Evolutionary conservation across 2,888 invertebrate genomes (phyloP).

Genomic region (Sycophila texana): DNA sequence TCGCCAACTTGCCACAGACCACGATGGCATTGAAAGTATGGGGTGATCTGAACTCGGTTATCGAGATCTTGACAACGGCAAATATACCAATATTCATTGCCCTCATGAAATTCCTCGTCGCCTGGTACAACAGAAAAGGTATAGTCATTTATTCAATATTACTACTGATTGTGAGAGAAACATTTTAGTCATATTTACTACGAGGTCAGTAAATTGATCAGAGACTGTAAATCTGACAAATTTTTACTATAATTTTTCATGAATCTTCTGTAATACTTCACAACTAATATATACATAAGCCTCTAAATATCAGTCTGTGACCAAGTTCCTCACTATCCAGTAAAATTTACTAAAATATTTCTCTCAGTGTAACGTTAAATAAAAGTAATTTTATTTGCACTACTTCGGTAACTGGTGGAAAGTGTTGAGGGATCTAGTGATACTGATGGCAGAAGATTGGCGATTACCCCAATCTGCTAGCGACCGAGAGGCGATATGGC

Average conservation of each 20-base stretch:
- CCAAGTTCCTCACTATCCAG: too few relatives aligned
- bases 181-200: too few relatives aligned
- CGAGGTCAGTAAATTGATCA: too few relatives aligned
- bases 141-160: neutral
- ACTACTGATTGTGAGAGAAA: too few relatives aligned
- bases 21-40: constrained; percentile 26
- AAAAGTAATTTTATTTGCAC: too few relatives aligned
- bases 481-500: constrained; percentile 35
- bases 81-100: constrained; percentile 40
- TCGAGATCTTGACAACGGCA: constrained; percentile 45
- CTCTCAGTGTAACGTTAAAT: too few relatives aligned
- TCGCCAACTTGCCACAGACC: constrained; percentile 38
- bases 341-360: too few relatives aligned
- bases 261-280: too few relatives aligned
- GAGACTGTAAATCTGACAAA: too few relatives aligned
- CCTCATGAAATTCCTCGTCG: constrained; percentile 33
- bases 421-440: constrained; percentile 36
- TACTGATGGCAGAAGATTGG: constrained; percentile 45
- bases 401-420: neutral
- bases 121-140: constrained; percentile 45
- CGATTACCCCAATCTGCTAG: neutral
- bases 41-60: constrained; percentile 37
- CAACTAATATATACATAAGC: too few relatives aligned
- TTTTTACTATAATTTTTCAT: too few relatives aligned
- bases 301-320: too few relatives aligned